Evolutionary conservation across 1,140 invertebrate genomes (phyloP).

Genomic region (Trichonephila inaurata): DNA sequence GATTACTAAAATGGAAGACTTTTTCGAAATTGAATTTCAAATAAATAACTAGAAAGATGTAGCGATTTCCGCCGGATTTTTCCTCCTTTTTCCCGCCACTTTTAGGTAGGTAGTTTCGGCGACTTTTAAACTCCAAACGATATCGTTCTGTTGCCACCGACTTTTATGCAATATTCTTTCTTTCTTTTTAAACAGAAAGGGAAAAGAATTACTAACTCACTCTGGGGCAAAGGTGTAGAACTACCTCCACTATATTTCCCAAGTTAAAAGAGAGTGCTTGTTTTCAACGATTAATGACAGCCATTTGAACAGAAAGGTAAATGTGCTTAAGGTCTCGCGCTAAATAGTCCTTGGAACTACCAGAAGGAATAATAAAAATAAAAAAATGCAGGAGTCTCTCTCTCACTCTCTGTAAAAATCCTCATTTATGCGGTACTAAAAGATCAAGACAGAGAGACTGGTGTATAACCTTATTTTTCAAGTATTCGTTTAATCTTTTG

Average conservation of each 20-base stretch:
- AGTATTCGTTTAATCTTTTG: conserved; percentile 11
- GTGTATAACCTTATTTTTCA: neutral
- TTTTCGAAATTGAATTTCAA: conserved; percentile 67
- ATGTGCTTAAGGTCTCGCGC: neutral
- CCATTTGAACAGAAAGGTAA: conserved; percentile 18
- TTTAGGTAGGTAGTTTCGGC: neutral
- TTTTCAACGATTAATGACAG: neutral
- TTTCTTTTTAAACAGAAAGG: neutral
- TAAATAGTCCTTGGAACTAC: neutral
- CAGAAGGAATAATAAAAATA: neutral
- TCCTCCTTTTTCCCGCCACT: neutral
- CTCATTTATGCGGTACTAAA: conserved; percentile 28
- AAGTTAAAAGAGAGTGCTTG: neutral
- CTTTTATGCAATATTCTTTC: neutral
- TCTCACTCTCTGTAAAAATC: conserved; percentile 53
- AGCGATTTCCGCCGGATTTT: neutral
- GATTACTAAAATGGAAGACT: conserved; percentile 67
- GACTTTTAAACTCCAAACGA: neutral
- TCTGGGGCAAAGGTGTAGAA: neutral
- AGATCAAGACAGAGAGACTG: neutral
- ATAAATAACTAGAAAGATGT: conserved; percentile 57
- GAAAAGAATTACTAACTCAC: neutral
- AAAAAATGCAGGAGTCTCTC: neutral
- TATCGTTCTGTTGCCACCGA: neutral
- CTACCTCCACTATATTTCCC: neutral